A percentile compares a stretch with the other conserved stretches of the same genome.
phyloP scores from a whole-genome alignment of 2,888 invertebrate genomes.

The Drosophila helvetica region DNA sequence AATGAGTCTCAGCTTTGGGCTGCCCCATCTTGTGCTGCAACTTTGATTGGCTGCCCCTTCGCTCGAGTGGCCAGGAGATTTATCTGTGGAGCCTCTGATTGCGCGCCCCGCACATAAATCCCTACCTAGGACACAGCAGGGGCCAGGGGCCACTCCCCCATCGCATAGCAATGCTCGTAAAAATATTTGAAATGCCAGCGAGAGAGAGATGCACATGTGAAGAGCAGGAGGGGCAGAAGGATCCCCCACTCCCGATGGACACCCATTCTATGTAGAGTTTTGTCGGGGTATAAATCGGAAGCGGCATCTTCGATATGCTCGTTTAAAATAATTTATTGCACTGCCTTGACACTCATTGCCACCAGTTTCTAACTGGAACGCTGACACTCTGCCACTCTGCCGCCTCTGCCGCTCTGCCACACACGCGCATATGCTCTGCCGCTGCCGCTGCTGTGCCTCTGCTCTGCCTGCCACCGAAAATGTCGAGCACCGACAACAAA shows the following conservation, averaged over 20 bases:
- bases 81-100: constrained; percentile 54
- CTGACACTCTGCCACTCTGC: constrained; percentile 58
- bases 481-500: background rate
- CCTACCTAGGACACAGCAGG: constrained; percentile 47
- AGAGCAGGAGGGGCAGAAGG: constrained; percentile 11
- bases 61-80: constrained; percentile 57
- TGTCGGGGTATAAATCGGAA: constrained; percentile 1
- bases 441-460: too few relatives aligned
- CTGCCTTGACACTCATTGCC: constrained; percentile 78
- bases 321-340: constrained; percentile 83
- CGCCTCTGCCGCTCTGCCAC: constrained; percentile 11
- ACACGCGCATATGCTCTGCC: background rate
- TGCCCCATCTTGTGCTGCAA: constrained; percentile 42
- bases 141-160: constrained; percentile 47
- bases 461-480: background rate
- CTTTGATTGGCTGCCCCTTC: constrained; percentile 68
- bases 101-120: constrained; percentile 40
- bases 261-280: background rate
- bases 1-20: constrained; percentile 44
- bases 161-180: constrained; percentile 48
- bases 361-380: constrained; percentile 62
- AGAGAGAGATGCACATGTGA: constrained; percentile 34
- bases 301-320: constrained; percentile 78
- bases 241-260: background rate
- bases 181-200: constrained; percentile 56